Base-by-base conservation (phyloP, 2,797 vertebrate species). In the Nothura maculosa region DNA sequence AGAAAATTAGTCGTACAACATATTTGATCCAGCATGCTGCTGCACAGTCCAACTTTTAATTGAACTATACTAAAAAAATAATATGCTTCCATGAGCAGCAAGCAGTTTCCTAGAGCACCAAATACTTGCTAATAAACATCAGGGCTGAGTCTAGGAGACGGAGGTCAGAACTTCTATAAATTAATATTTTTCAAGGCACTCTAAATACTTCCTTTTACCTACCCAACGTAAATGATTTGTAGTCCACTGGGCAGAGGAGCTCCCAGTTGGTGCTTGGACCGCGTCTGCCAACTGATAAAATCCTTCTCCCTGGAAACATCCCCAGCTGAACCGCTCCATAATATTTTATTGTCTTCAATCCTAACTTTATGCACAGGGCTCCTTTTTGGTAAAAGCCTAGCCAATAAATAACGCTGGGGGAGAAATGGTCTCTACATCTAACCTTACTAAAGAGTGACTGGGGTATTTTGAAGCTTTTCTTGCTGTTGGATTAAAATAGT, bases 151-250 rank as follows among this genome's bases (percentile, higher is more conserved):
- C 87, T 93, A 87, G 68, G 79, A 96, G 77, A 84, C 85, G 94
- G 90, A 92, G 93, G 94, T 97, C 95, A 96, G 69, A 95, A 92
- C 21, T 82, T 85, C 81, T 90, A 63, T 79, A 83, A 87, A 42
- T 95, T 96, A 90, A 86, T 94, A 94, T 95, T 94, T 96, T 97
- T 81, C 80, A 85, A 96, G 83, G 87, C 63, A 83, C 81, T 81
- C 60, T 80, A 82, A 95, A 94, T 84, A 81, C 68, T 96, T 96
- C 92, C 90, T 92, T 81, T 84, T 95, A 82, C 81, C 69, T 87
- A 88, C 40, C 50, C 70, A 42, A 87, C 11, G 77, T 81, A 92
- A 96, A 87, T 83, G 75, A 89, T 94, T 93, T 92, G 76, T 85
- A 96, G 94, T 42, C 83, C 81, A 34, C 66, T 90, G 94, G 64